Evolutionary conservation across 2,888 invertebrate species (phyloP), one percentile per base, ranked within the genome.

Genomic region (Clanis bilineata): DNA sequence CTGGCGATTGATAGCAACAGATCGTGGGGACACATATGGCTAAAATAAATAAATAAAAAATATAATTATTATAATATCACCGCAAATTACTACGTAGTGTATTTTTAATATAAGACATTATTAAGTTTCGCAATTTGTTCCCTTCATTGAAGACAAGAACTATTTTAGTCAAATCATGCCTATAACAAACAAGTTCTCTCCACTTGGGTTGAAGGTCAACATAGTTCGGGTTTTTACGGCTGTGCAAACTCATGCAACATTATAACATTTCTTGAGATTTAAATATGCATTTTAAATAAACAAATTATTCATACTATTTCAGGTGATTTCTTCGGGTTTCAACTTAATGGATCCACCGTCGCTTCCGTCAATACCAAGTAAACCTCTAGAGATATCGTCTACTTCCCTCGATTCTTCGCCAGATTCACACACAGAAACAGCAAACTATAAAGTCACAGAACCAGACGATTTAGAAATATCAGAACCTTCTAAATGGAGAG

Each of bases 401-500:
- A 83, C 79, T 9, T 91, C 92, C 3, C 72, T 90, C 61, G 89
- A 87, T 65, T 72, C 79, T 22, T 77, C 82, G 44, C 83, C 80
- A 28, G 89, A 87, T 51, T 74, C 73, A 28, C 82, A 82, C 55
- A 69, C 76, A 39, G 89, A 85, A 57, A 79, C 74, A 51, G 85
- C 85, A 71, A 85, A 86, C 64, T 92, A 92, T 62, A 88, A 91
- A 83, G 92, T 92, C 28, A 90, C 90, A 10, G 92, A 92, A 78
- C 92, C 93, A 56, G 94, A 94, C 70, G 94, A 94, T 75, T 82
- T 82, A 41, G 91, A 91, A 45, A 92, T 92, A 64, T 91, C 93
- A 56, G 92, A 93, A 74, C 93, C 93, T 32, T 90, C 93, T 0
- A 94, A 94, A 75, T 96, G 96, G 95, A 93, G 95, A 67, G 93